Base-by-base conservation (phyloP, 2,113 vertebrate genomes). In the Euleptes europaea region DNA sequence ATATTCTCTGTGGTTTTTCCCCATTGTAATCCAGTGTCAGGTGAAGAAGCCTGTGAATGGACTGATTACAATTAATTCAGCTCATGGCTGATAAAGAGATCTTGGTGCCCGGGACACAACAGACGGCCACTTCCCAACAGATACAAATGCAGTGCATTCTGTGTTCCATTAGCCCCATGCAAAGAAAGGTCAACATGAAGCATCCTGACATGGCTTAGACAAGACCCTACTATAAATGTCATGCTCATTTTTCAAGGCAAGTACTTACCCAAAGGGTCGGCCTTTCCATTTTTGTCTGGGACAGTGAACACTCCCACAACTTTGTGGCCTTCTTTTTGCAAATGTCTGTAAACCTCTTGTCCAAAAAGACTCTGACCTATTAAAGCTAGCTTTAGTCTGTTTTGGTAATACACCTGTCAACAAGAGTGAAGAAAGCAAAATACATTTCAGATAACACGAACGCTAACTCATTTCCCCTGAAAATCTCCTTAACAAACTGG, bases 351-450 rank as follows among this genome's bases (percentile, higher is more conserved):
- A 78, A 99, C 98, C 95, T 99, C 98, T 96, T 99, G 98, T 69
- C 99, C 99, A 85, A 99, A 99, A 86, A 98, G 88, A 91, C 99
- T 99, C 96, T 99, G 99, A 66, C 99, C 99, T 91, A 99, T 99
- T 57, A 99, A 96, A 33, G 99, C 99, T 71, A 99, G 93, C 79
- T 97, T 99, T 28, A 99, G 96, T 88, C 98, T 98, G 88, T 97
- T 98, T 96, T 98, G 98, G 89, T 96, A 97, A 89, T 95, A 95
- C 91, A 86, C 90, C 99, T 99, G 95, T 78, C 82, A 91, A 94
- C 79, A 86, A 90, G 44, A 91, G 87, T 76, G 51, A 66, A 87
- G 51, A 66, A 87, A 93, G 80, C 15, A 86, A 82, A 60, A 3
- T 23, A 76, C 67, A 21, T 80, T 90, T 7, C 47, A 84, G 40